phyloP scores from a whole-genome alignment of 2,888 invertebrate genomes.

The Plemyria rubiginata region DNA sequence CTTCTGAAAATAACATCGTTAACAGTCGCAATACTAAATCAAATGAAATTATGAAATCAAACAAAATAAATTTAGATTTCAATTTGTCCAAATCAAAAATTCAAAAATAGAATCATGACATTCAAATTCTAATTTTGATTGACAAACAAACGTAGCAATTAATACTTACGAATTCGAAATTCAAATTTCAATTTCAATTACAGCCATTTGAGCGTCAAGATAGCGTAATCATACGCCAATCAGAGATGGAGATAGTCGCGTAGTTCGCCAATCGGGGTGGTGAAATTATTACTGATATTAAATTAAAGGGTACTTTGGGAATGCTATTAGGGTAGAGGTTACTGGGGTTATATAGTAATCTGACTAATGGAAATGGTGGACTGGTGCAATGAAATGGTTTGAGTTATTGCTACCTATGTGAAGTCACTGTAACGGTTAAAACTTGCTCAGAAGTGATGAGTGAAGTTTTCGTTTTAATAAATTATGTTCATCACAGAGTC shows the following conservation, averaged over 20 bases:
- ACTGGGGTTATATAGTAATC: neutral
- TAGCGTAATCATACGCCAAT: conserved; percentile 47
- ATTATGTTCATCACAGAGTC: no score
- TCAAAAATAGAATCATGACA: conserved; percentile 2
- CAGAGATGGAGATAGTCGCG: conserved; percentile 37
- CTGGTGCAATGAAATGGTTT: neutral
- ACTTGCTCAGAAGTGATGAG: no score
- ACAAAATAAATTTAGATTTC: neutral
- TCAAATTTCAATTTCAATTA: conserved; percentile 44
- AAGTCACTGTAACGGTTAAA: neutral
- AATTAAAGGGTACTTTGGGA: conserved; percentile 10
- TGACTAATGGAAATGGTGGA: neutral
- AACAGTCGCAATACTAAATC: no score
- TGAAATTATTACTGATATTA: conserved; percentile 17
- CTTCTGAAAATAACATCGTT: no score
- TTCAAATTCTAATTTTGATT: conserved; percentile 10
- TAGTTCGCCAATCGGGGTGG: conserved; percentile 42
- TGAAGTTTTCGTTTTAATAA: no score
- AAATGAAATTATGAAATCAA: neutral
- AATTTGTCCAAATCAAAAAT: neutral
- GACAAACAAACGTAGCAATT: conserved; percentile 41
- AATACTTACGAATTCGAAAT: conserved; percentile 47
- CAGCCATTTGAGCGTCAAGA: conserved; percentile 47
- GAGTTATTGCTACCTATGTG: neutral
- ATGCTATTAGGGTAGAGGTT: neutral